Conservation (phyloP, 2,113 vertebrate species). For the Tragulus kanchil region DNA sequence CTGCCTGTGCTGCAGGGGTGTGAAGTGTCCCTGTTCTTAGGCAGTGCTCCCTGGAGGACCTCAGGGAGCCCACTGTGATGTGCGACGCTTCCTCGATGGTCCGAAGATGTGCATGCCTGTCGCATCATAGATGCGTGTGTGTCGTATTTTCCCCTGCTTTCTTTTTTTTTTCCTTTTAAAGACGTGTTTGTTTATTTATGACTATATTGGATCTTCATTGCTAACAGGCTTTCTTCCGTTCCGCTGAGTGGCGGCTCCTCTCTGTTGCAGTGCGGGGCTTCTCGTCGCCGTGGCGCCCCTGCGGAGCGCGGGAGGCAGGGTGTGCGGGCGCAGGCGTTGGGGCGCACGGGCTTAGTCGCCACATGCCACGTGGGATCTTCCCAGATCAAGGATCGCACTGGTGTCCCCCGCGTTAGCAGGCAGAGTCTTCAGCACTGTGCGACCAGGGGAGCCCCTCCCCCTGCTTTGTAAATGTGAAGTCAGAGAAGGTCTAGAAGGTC, state of each 20-base stretch:
- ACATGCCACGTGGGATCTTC: background rate
- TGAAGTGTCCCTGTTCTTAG: too few relatives aligned
- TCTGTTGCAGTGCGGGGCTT: rapidly evolving
- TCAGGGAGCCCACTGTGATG: background rate
- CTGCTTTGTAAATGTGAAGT: too few relatives aligned
- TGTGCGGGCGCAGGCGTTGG: background rate
- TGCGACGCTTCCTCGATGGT: rapidly evolving
- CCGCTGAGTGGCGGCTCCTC: background rate
- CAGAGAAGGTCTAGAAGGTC: background rate
- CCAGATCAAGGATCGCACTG: background rate
- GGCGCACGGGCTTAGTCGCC: background rate
- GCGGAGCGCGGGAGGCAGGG: background rate
- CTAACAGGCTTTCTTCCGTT: background rate
- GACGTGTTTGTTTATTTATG: background rate
- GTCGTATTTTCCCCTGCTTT: background rate
- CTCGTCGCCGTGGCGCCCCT: background rate
- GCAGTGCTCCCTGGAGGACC: rapidly evolving
- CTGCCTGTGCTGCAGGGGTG: background rate
- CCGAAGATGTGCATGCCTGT: rapidly evolving
- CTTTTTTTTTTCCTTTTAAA: background rate
- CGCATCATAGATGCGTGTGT: background rate
- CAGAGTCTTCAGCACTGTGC: background rate
- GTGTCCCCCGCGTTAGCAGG: background rate
- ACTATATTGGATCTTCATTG: background rate
- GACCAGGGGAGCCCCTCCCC: background rate